Base-by-base conservation (phyloP, 2,888 invertebrate species). In the Lepidonotus clava region DNA sequence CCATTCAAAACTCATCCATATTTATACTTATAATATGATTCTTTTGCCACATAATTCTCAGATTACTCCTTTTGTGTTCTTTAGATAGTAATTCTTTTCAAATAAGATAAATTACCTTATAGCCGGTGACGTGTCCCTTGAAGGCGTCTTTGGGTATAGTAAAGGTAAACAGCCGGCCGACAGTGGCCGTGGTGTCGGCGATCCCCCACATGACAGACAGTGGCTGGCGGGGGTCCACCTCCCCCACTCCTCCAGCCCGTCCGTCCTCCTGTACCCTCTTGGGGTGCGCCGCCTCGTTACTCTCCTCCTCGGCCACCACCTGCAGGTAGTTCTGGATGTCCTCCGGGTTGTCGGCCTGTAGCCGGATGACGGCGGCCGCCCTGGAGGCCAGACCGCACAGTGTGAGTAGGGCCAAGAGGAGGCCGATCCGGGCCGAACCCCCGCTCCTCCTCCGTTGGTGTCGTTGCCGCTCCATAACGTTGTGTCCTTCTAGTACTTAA, bases 151-250 rank as follows among this genome's bases (percentile, higher is more conserved):
- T 96, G 24, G 97, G 96, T 90, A 97, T 96, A 91, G 95, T 96
- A 94, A 96, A 95, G 89, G 96, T 96, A 94, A 97, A 97, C 88
- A 96, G 95, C 92, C 96, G 96, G 76, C 97, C 97, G 32, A 96
- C 96, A 89, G 95, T 95, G 90, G 96, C 96, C 32, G 77, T 53
- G 18, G 86, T 77, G 34, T 86, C 86, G 40, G 76, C 53, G n/a
- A 86, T 32, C 5, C 86, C 86, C 86, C 86, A 86, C 53, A 86
- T 41, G 1, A 86, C 77, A 0, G 86, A 77, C 38, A 86, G 38
- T 0, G 86, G 86, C 61, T 86, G 86, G 1, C 28, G 41, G 46
- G 41, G 46, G n/a, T 8, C 32, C 6, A 24, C 66, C 18, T 80
- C 51, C 1, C 28, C 32, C 1, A 18, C 21, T 0, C 11, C 71